Evolutionary conservation across 2,797 vertebrate species (phyloP).

Genomic region (Halcyon leucocephala): DNA sequence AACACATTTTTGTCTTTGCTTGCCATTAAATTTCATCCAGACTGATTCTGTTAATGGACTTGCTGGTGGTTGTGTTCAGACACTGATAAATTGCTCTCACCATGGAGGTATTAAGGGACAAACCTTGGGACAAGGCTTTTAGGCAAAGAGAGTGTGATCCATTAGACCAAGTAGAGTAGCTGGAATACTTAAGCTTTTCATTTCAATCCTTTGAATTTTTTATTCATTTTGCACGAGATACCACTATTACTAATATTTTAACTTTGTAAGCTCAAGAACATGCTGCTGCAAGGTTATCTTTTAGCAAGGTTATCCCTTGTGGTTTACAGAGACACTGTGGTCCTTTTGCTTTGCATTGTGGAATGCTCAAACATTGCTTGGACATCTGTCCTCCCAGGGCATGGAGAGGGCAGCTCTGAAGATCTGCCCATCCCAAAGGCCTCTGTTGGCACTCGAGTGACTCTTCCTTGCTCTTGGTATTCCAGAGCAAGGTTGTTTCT

Average conservation of each 20-base stretch:
- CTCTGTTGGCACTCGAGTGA: neutral
- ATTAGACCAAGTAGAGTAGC: neutral
- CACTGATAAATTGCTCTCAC: constrained; percentile 9
- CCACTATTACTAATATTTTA: neutral
- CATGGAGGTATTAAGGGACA: neutral
- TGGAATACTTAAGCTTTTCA: neutral
- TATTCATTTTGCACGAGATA: neutral
- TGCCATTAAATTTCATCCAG: constrained; percentile 21
- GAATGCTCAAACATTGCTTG: neutral
- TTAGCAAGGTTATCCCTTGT: neutral
- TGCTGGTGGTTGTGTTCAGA: constrained; percentile 1
- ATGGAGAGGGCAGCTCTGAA: neutral
- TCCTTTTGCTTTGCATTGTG: neutral
- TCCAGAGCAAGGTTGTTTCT: neutral
- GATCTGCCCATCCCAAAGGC: neutral
- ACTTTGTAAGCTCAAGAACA: neutral
- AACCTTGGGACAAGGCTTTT: neutral
- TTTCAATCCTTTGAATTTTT: neutral
- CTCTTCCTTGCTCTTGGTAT: neutral
- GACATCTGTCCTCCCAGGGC: neutral
- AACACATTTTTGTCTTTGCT: neutral
- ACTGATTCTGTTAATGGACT: neutral
- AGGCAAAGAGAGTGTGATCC: neutral
- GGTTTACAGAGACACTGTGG: neutral
- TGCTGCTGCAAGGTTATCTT: neutral